Evolutionary conservation across 2,797 vertebrate genomes (phyloP).

Genomic region (Emydoidea blandingii): DNA sequence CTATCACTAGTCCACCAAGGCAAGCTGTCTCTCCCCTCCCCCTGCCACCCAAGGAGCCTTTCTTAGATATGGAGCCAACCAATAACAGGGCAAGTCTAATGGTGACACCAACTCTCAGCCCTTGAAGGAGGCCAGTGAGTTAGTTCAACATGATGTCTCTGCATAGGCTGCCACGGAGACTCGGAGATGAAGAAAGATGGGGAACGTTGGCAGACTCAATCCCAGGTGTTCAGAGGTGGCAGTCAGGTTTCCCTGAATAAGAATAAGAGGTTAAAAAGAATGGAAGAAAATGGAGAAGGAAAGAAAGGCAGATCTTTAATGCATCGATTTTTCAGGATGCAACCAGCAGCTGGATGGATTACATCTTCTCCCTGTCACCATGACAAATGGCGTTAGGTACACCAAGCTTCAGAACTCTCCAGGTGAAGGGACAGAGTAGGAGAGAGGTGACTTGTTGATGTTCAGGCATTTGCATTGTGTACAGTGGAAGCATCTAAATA

Average conservation of each 20-base stretch:
- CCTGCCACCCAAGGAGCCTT: not conserved
- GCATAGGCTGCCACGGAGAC: accelerated
- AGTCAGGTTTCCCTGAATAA: not conserved
- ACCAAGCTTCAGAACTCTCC: not conserved
- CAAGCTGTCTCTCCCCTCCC: not conserved
- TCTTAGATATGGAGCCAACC: not conserved
- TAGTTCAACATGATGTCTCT: not conserved
- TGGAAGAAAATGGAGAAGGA: not conserved
- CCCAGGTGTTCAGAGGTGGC: not conserved
- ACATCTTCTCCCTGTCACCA: not conserved
- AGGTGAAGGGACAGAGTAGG: not conserved
- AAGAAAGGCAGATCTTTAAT: not conserved
- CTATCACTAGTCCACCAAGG: not conserved
- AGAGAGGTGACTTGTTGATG: not conserved
- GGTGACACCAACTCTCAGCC: not conserved
- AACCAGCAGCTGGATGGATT: not conserved
- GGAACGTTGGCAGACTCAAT: not conserved
- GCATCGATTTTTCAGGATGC: accelerated
- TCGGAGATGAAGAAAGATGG: not conserved
- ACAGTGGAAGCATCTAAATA: not conserved
- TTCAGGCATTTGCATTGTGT: not conserved
- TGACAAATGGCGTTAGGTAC: not conserved
- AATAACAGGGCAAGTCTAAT: accelerated
- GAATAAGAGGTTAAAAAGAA: not conserved
- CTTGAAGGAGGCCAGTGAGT: not conserved